These are phyloP conservation scores for Lanius collurio DNA, from an alignment of 2,113 vertebrate genomes.

Conservation along the genomic window DNA sequence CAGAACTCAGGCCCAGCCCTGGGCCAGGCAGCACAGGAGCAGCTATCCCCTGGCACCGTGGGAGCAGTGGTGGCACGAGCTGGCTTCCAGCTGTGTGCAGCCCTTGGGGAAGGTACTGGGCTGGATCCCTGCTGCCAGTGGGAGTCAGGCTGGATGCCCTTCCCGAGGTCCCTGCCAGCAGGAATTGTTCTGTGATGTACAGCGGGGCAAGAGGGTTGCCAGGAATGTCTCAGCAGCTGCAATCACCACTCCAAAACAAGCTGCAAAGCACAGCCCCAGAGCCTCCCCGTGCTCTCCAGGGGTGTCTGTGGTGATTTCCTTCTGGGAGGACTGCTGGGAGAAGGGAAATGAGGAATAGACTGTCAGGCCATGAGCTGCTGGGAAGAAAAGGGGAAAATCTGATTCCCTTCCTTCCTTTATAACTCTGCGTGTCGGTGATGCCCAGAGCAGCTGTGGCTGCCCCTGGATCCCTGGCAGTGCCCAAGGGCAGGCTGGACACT, in stretches of 20 bases:
- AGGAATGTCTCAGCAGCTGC: background rate
- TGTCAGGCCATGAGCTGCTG: background rate
- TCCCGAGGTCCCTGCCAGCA: background rate
- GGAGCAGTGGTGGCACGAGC: fast-evolving
- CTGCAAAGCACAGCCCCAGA: background rate
- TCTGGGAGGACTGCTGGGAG: background rate
- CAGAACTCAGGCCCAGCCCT: background rate
- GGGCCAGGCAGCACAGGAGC: background rate
- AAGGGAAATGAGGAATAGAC: background rate
- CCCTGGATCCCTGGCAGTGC: background rate
- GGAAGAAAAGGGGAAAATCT: background rate
- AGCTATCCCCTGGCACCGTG: background rate
- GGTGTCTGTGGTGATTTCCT: fast-evolving
- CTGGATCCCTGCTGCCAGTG: background rate
- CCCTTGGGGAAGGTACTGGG: background rate
- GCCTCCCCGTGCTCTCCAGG: fast-evolving
- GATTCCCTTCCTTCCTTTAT: background rate
- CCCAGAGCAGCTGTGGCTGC: background rate
- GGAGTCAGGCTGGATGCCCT: background rate
- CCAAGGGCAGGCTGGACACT: background rate
- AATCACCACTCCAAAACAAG: background rate
- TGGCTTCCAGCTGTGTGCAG: background rate
- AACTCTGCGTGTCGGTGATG: background rate
- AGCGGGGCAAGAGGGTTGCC: background rate
- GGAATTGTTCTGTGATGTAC: background rate